Percentiles rank a stretch among this genome's conserved stretches.
Evolutionary conservation across 2,888 invertebrate species (phyloP).

Genomic region (Onthophagus sagittarius): DNA sequence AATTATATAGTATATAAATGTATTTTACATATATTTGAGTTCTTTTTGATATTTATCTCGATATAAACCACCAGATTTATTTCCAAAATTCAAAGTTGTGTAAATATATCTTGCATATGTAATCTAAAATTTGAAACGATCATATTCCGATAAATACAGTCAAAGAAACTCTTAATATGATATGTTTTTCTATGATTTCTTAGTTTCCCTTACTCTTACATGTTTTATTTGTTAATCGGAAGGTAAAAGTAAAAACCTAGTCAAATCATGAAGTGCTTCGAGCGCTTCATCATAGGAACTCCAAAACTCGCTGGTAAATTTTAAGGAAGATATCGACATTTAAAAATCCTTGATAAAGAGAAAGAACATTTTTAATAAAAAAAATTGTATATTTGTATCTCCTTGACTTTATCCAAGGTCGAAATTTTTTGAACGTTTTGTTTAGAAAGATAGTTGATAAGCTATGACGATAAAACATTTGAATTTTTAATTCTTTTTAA

Average conservation of each 20-base stretch:
- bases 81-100: background rate
- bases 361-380: slow-evolving; percentile 29
- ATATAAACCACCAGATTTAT: background rate
- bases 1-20: background rate
- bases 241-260: slow-evolving; percentile 36
- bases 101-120: background rate
- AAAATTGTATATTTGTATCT: slow-evolving; percentile 40
- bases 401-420: slow-evolving; percentile 30
- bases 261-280: slow-evolving; percentile 43
- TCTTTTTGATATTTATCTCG: background rate
- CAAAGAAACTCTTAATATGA: background rate
- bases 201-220: background rate
- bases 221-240: background rate
- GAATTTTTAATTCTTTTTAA: background rate
- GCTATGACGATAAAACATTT: background rate
- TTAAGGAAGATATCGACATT: slow-evolving; percentile 57
- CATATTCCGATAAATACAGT: background rate
- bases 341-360: slow-evolving; percentile 29
- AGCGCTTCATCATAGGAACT: slow-evolving; percentile 62
- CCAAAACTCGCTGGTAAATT: slow-evolving; percentile 74
- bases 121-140: background rate
- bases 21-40: background rate
- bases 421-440: slow-evolving; percentile 29
- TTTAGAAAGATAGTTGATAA: slow-evolving; percentile 30
- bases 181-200: background rate